Conservation (phyloP, 2,797 vertebrate species). For the Emydoidea blandingii region DNA sequence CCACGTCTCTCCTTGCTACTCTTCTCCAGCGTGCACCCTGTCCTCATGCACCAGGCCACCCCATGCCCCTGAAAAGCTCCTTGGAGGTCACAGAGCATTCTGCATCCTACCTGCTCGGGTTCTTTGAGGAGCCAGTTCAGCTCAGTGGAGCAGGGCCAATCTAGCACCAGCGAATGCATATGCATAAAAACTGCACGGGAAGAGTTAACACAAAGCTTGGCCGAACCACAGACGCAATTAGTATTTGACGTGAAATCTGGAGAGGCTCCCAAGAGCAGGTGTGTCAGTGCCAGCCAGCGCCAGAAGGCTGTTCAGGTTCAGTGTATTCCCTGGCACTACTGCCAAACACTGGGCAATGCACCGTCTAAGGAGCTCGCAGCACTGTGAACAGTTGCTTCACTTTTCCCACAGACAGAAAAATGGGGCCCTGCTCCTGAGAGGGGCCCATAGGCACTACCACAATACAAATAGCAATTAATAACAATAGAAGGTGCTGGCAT, state of each 20-base stretch:
- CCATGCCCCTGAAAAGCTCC: background rate
- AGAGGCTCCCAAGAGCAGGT: slow-evolving; percentile 5
- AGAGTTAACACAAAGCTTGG: slow-evolving; percentile 6
- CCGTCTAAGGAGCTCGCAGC: background rate
- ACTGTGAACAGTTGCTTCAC: background rate
- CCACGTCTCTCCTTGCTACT: background rate
- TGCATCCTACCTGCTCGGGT: background rate
- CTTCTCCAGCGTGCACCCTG: background rate
- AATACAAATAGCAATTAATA: background rate
- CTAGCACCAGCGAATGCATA: background rate
- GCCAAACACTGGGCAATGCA: background rate
- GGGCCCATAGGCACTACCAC: background rate
- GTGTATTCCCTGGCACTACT: background rate
- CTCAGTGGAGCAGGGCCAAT: background rate
- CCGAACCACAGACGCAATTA: slow-evolving; percentile 25
- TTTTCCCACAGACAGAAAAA: background rate
- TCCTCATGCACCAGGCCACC: background rate
- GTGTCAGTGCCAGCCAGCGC: background rate
- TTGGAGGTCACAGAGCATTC: background rate
- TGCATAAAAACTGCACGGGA: background rate
- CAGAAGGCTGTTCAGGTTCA: background rate
- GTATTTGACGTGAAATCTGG: slow-evolving; percentile 10
- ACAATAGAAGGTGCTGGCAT: background rate
- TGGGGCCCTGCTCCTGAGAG: background rate
- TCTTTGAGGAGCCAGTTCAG: background rate